A percentile compares a stretch with the other conserved stretches of the same genome.
Evolutionary conservation across 2,888 invertebrate species (phyloP).

Genomic region (Ceraclea dissimilis): DNA sequence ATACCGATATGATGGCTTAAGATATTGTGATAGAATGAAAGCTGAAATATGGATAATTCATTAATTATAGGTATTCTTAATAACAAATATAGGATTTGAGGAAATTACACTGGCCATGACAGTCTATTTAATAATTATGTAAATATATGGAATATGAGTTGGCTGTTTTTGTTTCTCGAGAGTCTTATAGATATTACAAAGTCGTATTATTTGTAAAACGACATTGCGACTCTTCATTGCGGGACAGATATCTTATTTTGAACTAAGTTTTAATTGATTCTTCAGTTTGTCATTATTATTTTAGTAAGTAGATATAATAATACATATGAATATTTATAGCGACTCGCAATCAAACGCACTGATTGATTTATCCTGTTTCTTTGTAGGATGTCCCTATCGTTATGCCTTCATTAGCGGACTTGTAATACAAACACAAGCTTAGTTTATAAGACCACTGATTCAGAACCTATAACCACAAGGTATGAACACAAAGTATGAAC

Average conservation of each 20-base stretch:
- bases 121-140: too few species aligned
- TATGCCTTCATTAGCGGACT: not conserved
- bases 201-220: not conserved
- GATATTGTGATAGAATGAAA: too few species aligned
- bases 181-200: not conserved
- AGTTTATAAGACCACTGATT: too few species aligned
- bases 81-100: too few species aligned
- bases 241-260: not conserved
- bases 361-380: not conserved
- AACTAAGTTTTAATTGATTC: conserved; percentile 2
- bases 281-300: conserved; percentile 2
- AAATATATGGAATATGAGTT: not conserved
- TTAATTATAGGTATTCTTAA: too few species aligned
- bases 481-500: too few species aligned
- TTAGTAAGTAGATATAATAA: not conserved
- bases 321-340: not conserved
- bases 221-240: not conserved
- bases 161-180: not conserved
- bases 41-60: too few species aligned
- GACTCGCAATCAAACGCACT: not conserved
- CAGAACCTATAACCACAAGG: too few species aligned
- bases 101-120: too few species aligned
- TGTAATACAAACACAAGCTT: too few species aligned
- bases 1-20: too few species aligned
- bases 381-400: not conserved